Base-by-base conservation (phyloP, 2,888 invertebrate genomes). In the Acanthopleura granulata region DNA sequence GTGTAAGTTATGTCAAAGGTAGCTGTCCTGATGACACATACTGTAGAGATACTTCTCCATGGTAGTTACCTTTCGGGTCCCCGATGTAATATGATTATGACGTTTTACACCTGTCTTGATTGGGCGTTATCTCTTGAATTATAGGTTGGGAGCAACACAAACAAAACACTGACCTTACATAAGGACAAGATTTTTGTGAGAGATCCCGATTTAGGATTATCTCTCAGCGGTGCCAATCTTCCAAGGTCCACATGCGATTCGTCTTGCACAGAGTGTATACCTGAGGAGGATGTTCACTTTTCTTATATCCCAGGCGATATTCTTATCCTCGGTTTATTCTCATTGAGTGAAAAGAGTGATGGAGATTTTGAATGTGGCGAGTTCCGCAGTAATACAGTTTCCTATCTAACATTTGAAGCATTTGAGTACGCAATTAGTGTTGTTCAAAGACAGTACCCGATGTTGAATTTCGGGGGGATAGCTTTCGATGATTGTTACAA, bases 401-500 rank as follows among this genome's bases (percentile, higher is more conserved):
- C 87, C 74, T 82, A 82, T 15, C 75, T 88, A 29, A 78, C 79
- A 9, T 79, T 85, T 11, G 87, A 88, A 75, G 82, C 83, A 0
- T 87, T 87, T 76, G 72, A 87, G 1, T 79, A 82, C 62, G 80
- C 82, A 6, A 66, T 66, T 27, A 18, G 25, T 14, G 15, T 15
- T 40, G 72, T 69, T 12, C 62, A 22, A 61, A 72, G 51, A 72
- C 71, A 15, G 61, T 75, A 71, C 51, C 25, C 85, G 0, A 78
- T 80, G 1, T 79, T 85, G 9, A 79, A 82, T 1, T 85, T 86
- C 72, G 86, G 88, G n/a, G 88, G 86, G 0, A 74, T 87, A 14
- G 83, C 81, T 6, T 82, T 87, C 50, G 88, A 89, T 73, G 86
- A 87, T 76, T 89, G 88, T 76, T 85, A 86, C 76, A 87, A 84